Evolutionary conservation across 2,888 invertebrate genomes (phyloP).

Genomic region (Cistogaster globosa): DNA sequence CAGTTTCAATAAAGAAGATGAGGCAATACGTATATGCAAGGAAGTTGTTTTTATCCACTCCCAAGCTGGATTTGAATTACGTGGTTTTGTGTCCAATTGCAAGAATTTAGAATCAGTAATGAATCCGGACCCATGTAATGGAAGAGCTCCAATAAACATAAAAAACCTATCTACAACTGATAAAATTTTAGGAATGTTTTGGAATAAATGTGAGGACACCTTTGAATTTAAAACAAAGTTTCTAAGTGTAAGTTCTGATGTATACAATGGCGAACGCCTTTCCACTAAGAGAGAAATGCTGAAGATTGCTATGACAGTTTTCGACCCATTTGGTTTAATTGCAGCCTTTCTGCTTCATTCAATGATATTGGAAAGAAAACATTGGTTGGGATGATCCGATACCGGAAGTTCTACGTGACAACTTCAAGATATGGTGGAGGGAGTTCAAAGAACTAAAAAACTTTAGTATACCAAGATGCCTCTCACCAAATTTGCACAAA

Average conservation of each 20-base stretch:
- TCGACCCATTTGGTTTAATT: slow-evolving; percentile 68
- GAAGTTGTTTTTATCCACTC: slow-evolving; percentile 5
- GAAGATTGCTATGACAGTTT: slow-evolving; percentile 28
- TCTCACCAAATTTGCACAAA: slow-evolving; percentile 2
- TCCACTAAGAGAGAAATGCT: slow-evolving; percentile 43
- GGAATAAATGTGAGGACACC: slow-evolving; percentile 8
- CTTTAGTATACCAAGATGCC: slow-evolving; percentile 12
- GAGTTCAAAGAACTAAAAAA: slow-evolving; percentile 24
- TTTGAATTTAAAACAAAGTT: slow-evolving; percentile 40
- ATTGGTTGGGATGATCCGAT: slow-evolving; percentile 60
- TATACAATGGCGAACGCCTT: slow-evolving; percentile 6
- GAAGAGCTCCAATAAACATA: background rate
- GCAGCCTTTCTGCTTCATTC: slow-evolving; percentile 68
- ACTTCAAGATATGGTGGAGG: slow-evolving; percentile 41
- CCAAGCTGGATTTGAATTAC: slow-evolving; percentile 23
- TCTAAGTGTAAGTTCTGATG: slow-evolving; percentile 1
- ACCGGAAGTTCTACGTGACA: slow-evolving; percentile 35
- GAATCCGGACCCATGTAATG: background rate
- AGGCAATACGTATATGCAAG: slow-evolving; percentile 31
- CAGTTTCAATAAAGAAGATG: slow-evolving; percentile 57
- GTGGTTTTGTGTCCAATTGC: slow-evolving; percentile 42
- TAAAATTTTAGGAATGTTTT: slow-evolving; percentile 33
- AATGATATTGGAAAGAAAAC: slow-evolving; percentile 53
- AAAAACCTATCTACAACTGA: slow-evolving; percentile 38
- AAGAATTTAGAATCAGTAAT: slow-evolving; percentile 17